A percentile compares a stretch with the other conserved stretches of the same genome.
These are phyloP conservation scores for Corythaeola cristata DNA, from an alignment of 2,113 vertebrate species.

Conservation along the genomic window DNA sequence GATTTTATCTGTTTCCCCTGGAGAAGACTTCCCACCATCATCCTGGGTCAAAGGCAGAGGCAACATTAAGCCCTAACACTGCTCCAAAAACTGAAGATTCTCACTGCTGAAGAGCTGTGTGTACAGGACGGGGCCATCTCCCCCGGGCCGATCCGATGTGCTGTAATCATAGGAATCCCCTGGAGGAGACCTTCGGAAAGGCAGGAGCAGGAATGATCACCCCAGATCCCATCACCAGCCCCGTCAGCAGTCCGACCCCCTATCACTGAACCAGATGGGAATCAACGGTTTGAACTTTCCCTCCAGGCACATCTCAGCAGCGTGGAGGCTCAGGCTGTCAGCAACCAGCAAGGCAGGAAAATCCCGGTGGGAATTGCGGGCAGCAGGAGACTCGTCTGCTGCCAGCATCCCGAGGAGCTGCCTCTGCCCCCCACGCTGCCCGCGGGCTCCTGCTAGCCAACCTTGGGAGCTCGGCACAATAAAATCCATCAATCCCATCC, in stretches of 20 bases:
- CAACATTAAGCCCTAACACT: neutral
- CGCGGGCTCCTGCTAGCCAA: neutral
- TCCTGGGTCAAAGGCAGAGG: neutral
- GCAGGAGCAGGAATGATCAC: neutral
- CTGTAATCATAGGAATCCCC: neutral
- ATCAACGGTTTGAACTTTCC: neutral
- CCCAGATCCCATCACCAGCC: rapidly evolving
- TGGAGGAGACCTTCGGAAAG: neutral
- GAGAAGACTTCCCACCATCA: neutral
- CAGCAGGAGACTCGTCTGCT: neutral
- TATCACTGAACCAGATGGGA: neutral
- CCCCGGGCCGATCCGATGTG: rapidly evolving
- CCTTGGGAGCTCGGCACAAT: neutral
- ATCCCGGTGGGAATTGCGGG: neutral
- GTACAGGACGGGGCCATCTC: rapidly evolving
- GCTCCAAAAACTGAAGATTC: neutral
- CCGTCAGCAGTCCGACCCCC: neutral
- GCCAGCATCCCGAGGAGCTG: neutral
- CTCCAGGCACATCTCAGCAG: neutral
- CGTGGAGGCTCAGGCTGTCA: rapidly evolving
- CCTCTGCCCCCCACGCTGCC: neutral
- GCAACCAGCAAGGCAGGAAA: neutral
- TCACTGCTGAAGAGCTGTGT: rapidly evolving
- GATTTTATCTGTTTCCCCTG: neutral
- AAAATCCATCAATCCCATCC: neutral